Conservation (phyloP, 2,113 vertebrate genomes). For the Falcunculus frontatus region DNA sequence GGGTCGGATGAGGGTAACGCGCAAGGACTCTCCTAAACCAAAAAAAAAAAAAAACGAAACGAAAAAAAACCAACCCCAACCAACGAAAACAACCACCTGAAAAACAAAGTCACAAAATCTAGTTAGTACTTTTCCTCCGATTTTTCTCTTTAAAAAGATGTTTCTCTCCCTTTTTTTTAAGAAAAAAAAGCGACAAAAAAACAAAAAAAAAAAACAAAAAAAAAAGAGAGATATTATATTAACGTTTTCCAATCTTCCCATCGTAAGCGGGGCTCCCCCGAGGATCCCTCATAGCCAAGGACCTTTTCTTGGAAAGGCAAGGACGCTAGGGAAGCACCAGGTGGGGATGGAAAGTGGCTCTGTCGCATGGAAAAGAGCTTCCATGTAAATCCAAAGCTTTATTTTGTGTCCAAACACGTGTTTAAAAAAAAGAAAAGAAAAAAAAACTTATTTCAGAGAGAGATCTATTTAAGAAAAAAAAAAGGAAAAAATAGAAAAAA, state of each 20-base stretch:
- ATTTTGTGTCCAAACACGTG: slow-evolving; percentile 54
- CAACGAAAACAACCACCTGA: not conserved
- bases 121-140: slow-evolving; percentile 69
- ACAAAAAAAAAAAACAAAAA: not conserved
- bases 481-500: not conserved
- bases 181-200: not conserved
- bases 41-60: not conserved
- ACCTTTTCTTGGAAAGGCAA: not conserved
- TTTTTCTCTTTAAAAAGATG: slow-evolving; percentile 53
- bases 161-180: slow-evolving; percentile 38
- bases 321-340: not conserved
- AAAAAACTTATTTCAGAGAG: not conserved
- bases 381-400: slow-evolving; percentile 66
- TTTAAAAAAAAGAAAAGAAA: not conserved
- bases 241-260: slow-evolving; percentile 25
- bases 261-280: not conserved
- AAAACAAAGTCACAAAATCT: slow-evolving; percentile 55
- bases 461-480: slow-evolving; percentile 20
- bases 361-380: slow-evolving; percentile 54
- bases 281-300: slow-evolving; percentile 16
- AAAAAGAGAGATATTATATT: slow-evolving; percentile 3
- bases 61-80: not conserved
- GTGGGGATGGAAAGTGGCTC: slow-evolving; percentile 14
- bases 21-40: slow-evolving; percentile 72
- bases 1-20: slow-evolving; percentile 52